Percentiles rank a stretch among this genome's conserved stretches.
Conservation (phyloP, 2,113 vertebrate species). For the Lanius ludovicianus region DNA sequence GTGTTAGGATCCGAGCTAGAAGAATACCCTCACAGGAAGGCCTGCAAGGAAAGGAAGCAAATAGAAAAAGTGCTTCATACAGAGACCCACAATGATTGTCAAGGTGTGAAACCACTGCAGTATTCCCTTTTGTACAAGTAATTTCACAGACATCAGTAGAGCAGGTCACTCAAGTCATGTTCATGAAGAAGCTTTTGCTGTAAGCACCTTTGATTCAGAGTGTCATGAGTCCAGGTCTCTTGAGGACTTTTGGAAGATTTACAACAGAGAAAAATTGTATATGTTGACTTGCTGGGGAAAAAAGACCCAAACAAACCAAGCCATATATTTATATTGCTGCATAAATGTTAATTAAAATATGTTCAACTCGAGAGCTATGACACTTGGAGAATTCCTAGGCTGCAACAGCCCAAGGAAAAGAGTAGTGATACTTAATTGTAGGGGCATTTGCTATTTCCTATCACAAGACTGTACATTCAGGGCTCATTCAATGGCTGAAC, state of each 20-base stretch:
- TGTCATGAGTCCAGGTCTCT: not conserved
- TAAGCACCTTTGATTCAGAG: not conserved
- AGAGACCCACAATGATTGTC: not conserved
- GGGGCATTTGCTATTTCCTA: not conserved
- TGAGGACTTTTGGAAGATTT: not conserved
- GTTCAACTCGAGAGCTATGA: not conserved
- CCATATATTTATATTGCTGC: not conserved
- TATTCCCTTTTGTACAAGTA: not conserved
- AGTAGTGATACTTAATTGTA: not conserved
- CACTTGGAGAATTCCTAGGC: not conserved
- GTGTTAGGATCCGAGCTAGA: not conserved
- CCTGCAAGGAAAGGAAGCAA: not conserved
- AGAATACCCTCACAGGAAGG: not conserved
- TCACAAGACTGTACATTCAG: not conserved
- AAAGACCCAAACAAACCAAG: not conserved
- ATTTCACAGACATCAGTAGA: not conserved
- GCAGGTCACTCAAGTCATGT: not conserved
- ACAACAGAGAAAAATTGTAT: not conserved
- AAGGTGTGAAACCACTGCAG: not conserved
- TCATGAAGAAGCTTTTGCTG: not conserved
- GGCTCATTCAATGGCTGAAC: not conserved
- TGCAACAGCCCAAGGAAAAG: not conserved
- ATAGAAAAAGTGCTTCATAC: not conserved
- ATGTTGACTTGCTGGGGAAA: not conserved
- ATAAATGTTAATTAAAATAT: not conserved